Conservation (phyloP, 2,113 vertebrate species). For the Phylloscopus whistleri region DNA sequence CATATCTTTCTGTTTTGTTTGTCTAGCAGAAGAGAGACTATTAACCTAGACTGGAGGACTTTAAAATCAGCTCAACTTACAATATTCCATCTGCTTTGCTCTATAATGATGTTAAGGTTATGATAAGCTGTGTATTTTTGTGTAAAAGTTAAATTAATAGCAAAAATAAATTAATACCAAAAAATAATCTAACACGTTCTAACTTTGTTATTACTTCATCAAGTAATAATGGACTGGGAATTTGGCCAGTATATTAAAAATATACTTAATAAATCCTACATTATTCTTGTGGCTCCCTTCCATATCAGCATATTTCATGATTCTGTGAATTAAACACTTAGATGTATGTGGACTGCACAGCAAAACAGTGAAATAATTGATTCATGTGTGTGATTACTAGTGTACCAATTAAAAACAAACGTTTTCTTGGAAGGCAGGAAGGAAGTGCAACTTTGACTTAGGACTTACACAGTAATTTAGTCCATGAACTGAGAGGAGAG, state of each 20-base stretch:
- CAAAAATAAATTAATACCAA: background rate
- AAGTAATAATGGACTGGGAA: background rate
- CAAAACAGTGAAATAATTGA: background rate
- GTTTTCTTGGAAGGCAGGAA: background rate
- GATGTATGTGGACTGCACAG: background rate
- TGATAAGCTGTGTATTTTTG: background rate
- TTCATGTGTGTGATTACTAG: background rate
- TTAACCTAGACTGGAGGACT: background rate
- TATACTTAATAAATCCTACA: background rate
- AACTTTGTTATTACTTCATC: background rate
- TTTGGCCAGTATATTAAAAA: background rate
- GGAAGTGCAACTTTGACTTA: background rate
- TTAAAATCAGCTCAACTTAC: background rate
- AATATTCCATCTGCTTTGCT: background rate
- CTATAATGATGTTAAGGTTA: background rate
- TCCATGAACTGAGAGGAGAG: background rate
- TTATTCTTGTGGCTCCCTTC: background rate
- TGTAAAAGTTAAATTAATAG: background rate
- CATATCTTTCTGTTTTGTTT: background rate
- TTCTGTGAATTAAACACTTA: background rate
- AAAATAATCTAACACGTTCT: background rate
- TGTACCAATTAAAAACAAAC: background rate
- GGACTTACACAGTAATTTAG: background rate
- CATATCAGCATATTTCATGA: background rate
- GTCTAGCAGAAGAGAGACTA: background rate